Evolutionary conservation across 2,888 invertebrate species (phyloP).

Genomic region (Lapara coniferarum): DNA sequence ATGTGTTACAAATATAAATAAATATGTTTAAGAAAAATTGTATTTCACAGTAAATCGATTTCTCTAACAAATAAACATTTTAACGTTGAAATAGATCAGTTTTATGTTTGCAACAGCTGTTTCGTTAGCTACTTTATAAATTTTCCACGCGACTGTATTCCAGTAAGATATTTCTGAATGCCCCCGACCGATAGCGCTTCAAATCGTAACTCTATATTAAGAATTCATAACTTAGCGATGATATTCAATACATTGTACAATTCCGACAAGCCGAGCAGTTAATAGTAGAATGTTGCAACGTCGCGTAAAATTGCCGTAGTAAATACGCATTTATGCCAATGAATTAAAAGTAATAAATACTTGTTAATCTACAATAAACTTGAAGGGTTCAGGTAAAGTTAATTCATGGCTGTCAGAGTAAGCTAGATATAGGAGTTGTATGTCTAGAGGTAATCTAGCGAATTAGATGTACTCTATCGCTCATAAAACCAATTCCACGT

Average conservation of each 20-base stretch:
- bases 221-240: neutral
- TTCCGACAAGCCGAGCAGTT: slow-evolving; percentile 4
- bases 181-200: neutral
- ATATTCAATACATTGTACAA: slow-evolving; percentile 1
- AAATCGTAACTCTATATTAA: slow-evolving; percentile 1
- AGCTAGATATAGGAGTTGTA: neutral
- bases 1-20: too few species aligned
- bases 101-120: neutral
- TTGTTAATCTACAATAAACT: slow-evolving; percentile 14
- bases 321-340: slow-evolving; percentile 7
- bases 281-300: neutral
- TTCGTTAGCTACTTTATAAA: neutral
- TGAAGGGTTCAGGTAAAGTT: slow-evolving; percentile 13
- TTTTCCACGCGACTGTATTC: neutral
- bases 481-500: too few species aligned
- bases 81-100: too few species aligned
- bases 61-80: too few species aligned
- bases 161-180: neutral
- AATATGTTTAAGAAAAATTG: too few species aligned
- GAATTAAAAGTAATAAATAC: slow-evolving; percentile 11
- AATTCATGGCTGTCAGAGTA: neutral
- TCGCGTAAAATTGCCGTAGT: neutral
- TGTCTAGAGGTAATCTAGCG: too few species aligned
- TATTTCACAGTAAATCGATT: too few species aligned
- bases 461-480: too few species aligned